Evolutionary conservation across 2,888 invertebrate genomes (phyloP).

Genomic region (Tiphia femorata): DNA sequence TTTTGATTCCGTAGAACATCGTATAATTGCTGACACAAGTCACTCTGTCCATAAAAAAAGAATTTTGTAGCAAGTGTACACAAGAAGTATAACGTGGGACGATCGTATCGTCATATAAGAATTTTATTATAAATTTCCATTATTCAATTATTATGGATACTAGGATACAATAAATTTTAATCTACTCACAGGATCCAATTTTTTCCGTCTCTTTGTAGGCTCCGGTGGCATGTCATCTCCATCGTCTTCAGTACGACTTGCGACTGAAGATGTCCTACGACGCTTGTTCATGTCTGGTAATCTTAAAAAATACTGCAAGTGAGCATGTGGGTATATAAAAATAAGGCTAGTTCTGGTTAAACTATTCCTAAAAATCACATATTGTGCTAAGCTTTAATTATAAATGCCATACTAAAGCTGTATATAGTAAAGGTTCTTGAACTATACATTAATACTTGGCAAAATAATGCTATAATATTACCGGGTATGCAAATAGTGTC

Average conservation of each 20-base stretch:
- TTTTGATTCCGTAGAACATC: conserved; percentile 92
- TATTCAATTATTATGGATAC: not conserved
- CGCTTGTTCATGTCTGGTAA: conserved; percentile 78
- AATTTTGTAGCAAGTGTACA: not conserved
- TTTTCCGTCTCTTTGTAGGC: conserved; percentile 75
- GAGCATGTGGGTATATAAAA: not conserved
- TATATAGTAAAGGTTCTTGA: conserved; percentile 17
- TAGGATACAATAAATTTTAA: not conserved
- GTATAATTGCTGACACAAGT: conserved; percentile 92
- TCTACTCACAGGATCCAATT: conserved; percentile 79
- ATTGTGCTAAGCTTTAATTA: not conserved
- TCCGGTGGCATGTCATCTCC: conserved; percentile 76
- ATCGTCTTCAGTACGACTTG: conserved; percentile 81
- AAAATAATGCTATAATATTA: conserved; percentile 22
- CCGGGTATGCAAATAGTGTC: conserved; percentile 3
- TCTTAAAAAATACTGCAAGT: conserved; percentile 36
- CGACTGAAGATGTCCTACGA: conserved; percentile 86
- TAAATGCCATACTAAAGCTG: not conserved
- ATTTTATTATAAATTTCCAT: not conserved
- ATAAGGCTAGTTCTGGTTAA: not conserved
- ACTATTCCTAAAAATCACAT: not conserved
- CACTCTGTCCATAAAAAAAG: conserved; percentile 71
- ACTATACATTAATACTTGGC: conserved; percentile 5
- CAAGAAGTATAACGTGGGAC: not conserved
- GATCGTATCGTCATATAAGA: not conserved